A percentile compares a stretch with the other conserved stretches of the same genome.
Conservation (phyloP, 2,113 vertebrate species). For the Sinocyclocheilus rhinocerous region DNA sequence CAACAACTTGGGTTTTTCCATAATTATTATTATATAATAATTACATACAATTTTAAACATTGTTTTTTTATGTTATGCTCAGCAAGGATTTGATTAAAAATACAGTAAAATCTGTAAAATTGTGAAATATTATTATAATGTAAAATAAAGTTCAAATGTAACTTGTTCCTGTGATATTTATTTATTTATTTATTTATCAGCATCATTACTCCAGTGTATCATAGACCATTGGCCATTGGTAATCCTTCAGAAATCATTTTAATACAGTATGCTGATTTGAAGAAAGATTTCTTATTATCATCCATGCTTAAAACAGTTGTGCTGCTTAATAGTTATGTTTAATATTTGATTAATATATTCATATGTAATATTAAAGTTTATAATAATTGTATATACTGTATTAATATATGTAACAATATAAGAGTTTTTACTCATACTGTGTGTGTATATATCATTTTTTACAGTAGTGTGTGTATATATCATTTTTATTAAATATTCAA, state of each 20-base stretch:
- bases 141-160: background rate
- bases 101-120: background rate
- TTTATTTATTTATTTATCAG: background rate
- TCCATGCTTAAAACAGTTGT: background rate
- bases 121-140: background rate
- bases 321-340: background rate
- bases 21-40: background rate
- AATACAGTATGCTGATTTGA: background rate
- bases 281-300: background rate
- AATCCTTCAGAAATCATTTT: background rate
- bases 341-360: no score
- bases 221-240: no score
- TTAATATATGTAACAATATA: no score
- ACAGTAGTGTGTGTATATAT: no score
- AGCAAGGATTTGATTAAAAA: background rate
- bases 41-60: no score
- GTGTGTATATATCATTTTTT: no score
- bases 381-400: no score
- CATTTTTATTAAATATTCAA: no score
- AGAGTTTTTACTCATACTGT: no score
- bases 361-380: no score
- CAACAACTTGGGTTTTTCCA: background rate
- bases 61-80: background rate
- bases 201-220: background rate
- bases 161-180: background rate